Evolutionary conservation across 2,888 invertebrate genomes (phyloP), one percentile per base, ranked within the genome.

Genomic region (Latrodectus hesperus): DNA sequence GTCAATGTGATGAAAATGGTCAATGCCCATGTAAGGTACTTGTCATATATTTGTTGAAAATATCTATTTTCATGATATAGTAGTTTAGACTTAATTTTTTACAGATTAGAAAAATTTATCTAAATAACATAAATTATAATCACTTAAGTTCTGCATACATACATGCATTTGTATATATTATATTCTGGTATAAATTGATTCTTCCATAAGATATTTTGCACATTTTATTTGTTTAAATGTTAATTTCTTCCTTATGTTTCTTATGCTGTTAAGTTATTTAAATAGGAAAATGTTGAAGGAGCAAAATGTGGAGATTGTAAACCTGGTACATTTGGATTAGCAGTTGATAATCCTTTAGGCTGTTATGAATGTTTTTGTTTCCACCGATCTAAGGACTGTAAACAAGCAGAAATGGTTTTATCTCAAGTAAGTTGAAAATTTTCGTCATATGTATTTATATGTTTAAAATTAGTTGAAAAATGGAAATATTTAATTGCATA

Each of bases 281-380:
- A 65, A 0, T 92, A 96, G 96, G 94, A 94, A 83, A 95, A 97
- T 91, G 97, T 96, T 0, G 94, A 95, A 11, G 99, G 99, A 0
- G 94, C 94, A 74, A 95, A 96, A 90, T 99, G 99, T 92, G 95
- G 96, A 91, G 92, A 93, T n/a, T 99, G 99, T 92, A 94, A 95
- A 90, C 94, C 95, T 68, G 96, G 96, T 26, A 96, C 97, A 0
- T 99, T 99, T 92, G 97, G 98, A 0, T 93, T 99, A 51, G 94
- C 96, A 0, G 92, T 93, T 0, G 94, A 95, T 74, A 97, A 96
- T 92, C 95, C 96, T 4, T 94, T 94, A 81, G 99, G 99, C 11
- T 99, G 99, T 92, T 97, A 97, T 0, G 95, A 96, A 87, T 99
- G 99, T 92, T 99, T 98, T 94, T 99, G 99, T 93, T 99, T 99